phyloP scores from a whole-genome alignment of 2,797 vertebrate species.

The Scolopax rusticola region DNA sequence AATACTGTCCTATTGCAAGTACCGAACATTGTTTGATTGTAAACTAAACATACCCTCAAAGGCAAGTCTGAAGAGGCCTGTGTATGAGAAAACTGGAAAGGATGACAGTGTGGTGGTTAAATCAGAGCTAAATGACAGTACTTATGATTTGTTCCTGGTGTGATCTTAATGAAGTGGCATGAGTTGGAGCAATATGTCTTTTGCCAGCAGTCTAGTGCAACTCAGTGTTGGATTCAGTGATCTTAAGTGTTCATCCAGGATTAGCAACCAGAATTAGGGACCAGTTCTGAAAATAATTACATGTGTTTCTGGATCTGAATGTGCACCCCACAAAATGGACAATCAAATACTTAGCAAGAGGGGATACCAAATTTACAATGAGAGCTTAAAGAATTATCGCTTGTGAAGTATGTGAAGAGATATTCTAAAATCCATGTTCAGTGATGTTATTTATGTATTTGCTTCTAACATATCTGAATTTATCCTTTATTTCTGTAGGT shows the following conservation, averaged over 20 bases:
- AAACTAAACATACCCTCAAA: background rate
- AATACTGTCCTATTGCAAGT: background rate
- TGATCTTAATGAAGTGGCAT: background rate
- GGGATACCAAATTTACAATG: background rate
- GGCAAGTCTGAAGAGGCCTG: background rate
- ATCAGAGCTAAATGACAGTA: background rate
- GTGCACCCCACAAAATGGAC: background rate
- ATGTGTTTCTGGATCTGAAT: background rate
- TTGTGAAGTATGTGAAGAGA: background rate
- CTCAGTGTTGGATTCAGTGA: background rate
- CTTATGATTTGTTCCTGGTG: background rate
- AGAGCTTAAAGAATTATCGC: background rate
- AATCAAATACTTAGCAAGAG: background rate
- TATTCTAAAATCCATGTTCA: background rate
- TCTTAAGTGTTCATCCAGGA: background rate
- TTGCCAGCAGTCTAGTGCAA: background rate
- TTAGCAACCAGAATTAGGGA: background rate
- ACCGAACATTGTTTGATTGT: background rate
- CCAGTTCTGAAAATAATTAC: background rate
- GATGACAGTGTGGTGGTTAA: background rate
- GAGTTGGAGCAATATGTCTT: background rate
- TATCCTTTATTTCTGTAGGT: slow-evolving; percentile 74
- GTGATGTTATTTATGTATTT: background rate
- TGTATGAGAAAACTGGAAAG: background rate
- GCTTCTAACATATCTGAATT: background rate